Evolutionary conservation across 2,888 invertebrate species (phyloP).

Genomic region (Melanostoma mellinum): DNA sequence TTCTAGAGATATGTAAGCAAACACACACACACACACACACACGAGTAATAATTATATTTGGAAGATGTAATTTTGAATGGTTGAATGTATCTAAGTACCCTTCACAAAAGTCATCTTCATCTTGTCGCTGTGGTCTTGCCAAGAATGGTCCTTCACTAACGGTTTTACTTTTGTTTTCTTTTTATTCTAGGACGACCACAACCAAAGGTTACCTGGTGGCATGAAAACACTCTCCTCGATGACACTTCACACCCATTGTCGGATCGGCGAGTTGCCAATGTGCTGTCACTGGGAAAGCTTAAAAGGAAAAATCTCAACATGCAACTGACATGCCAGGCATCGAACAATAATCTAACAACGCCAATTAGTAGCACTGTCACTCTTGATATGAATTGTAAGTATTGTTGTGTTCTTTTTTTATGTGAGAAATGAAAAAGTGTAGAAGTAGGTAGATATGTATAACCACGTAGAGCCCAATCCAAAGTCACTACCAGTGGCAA

Average conservation of each 20-base stretch:
- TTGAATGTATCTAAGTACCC: slow-evolving; percentile 24
- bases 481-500: slow-evolving; percentile 7
- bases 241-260: slow-evolving; percentile 85
- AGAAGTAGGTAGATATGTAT: background rate
- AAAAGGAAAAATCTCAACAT: slow-evolving; percentile 86
- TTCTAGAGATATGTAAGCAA: background rate
- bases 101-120: slow-evolving; percentile 12
- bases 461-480: background rate
- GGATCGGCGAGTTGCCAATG: slow-evolving; percentile 86
- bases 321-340: slow-evolving; percentile 86
- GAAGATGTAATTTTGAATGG: slow-evolving; percentile 34
- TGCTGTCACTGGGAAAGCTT: slow-evolving; percentile 85
- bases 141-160: slow-evolving; percentile 1
- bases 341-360: slow-evolving; percentile 87
- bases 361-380: slow-evolving; percentile 87
- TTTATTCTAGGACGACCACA: slow-evolving; percentile 85
- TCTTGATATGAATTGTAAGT: slow-evolving; percentile 88
- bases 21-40: too few relatives aligned
- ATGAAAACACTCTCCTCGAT: slow-evolving; percentile 85
- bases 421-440: background rate
- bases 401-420: slow-evolving; percentile 38
- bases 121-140: slow-evolving; percentile 5
- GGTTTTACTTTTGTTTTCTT: slow-evolving; percentile 21
- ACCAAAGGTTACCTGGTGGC: slow-evolving; percentile 87
- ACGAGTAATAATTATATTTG: background rate